A percentile compares a stretch with the other conserved stretches of the same genome.
phyloP scores from a whole-genome alignment of 1,140 invertebrate genomes.

The Triops cancriformis region DNA sequence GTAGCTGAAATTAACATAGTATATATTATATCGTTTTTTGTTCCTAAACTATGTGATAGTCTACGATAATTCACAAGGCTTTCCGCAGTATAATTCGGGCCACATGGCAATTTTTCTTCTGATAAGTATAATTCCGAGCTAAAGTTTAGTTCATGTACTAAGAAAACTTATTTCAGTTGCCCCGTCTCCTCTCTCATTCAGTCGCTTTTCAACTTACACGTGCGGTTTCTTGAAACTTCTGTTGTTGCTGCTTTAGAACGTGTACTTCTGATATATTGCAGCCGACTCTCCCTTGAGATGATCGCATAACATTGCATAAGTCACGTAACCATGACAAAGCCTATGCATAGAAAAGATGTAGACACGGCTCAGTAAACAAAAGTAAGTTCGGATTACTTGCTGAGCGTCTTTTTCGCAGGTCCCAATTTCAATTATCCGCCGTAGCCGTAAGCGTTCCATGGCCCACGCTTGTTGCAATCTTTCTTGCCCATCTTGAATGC shows the following conservation, averaged over 20 bases:
- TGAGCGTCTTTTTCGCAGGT: slow-evolving; percentile 65
- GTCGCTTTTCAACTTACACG: slow-evolving; percentile 43
- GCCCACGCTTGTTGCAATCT: slow-evolving; percentile 50
- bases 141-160: too few relatives aligned
- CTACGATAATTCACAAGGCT: too few relatives aligned
- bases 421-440: slow-evolving; percentile 62
- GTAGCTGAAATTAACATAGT: too few relatives aligned
- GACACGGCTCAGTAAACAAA: background rate
- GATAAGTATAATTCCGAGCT: too few relatives aligned
- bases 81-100: too few relatives aligned
- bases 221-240: slow-evolving; percentile 65
- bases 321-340: slow-evolving; percentile 65
- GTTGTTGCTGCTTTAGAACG: slow-evolving; percentile 61
- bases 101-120: too few relatives aligned
- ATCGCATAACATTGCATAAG: slow-evolving; percentile 58
- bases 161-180: too few relatives aligned
- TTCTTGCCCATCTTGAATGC: slow-evolving; percentile 39
- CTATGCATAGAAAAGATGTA: slow-evolving; percentile 37
- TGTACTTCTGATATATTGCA: slow-evolving; percentile 62
- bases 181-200: too few relatives aligned
- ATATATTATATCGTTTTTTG: too few relatives aligned
- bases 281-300: slow-evolving; percentile 60
- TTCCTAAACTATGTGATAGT: too few relatives aligned
- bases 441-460: slow-evolving; percentile 60
- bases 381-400: slow-evolving; percentile 43